Evolutionary conservation across 1,140 invertebrate genomes (phyloP), one percentile per base, ranked within the genome.

Genomic region (Cherax destructor): DNA sequence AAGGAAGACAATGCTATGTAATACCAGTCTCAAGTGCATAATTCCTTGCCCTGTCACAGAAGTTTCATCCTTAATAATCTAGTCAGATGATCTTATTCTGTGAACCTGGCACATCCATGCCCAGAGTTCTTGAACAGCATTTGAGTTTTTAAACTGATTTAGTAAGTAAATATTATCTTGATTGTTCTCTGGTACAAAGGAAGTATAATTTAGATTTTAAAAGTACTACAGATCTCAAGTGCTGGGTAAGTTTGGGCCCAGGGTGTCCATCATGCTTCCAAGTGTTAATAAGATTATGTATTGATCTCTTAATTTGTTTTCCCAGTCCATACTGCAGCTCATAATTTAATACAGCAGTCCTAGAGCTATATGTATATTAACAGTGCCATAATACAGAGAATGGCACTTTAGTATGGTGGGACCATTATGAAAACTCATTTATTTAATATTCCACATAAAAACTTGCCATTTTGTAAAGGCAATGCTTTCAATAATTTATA

Each of bases 61-160:
- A 61, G 72, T 88, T 88, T 81, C 78, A 81, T 74, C 87, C 79
- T 81, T 83, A 81, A 74, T 88, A 81, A 88, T 88, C 87, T 88
- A 88, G 87, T 88, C 87, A 88, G 78, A 88, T 81, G 87, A 88
- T 88, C 79, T 88, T 88, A 83, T 88, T 88, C 79, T n/a, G 80
- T 88, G 87, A 83, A 47, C 69, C 69, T 74, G 69, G 69, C 69
- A 74, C 24, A 30, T 74, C 69, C 69, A 74, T 16, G 69, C 69
- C 61, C 61, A 30, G 69, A 74, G 69, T 74, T 74, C n/a, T 74
- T 74, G 69, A 74, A 74, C 69, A 74, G 69, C 69, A 74, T 30
- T 74, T 74, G 69, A 74, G 69, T 74, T 24, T 30, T 21, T 30
- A 74, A n/a, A 30, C 69, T 21, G 18, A 50, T 79, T 49, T n/a